A percentile compares a stretch with the other conserved stretches of the same genome.
phyloP scores from a whole-genome alignment of 2,797 vertebrate species.

The Chelon labrosus region DNA sequence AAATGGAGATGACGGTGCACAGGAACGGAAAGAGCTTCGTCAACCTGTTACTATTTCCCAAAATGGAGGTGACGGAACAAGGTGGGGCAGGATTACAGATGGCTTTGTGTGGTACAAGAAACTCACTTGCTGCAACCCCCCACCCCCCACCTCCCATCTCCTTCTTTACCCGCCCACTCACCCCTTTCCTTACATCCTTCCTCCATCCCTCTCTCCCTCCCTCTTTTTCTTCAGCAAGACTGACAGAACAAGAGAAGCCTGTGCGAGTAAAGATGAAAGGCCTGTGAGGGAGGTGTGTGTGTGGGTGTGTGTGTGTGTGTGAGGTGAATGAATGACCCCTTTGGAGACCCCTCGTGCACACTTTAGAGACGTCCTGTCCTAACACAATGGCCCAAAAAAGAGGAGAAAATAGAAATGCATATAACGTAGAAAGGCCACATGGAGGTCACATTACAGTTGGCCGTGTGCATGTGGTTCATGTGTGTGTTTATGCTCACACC shows the following conservation, averaged over 20 bases:
- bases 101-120: conserved; percentile 43
- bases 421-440: conserved; percentile 32
- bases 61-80: conserved; percentile 17
- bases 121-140: conserved; percentile 38
- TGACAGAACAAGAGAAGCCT: conserved; percentile 84
- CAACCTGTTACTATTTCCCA: conserved; percentile 58
- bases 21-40: conserved; percentile 11
- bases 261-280: conserved; percentile 85
- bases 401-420: conserved; percentile 30
- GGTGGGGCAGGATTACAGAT: conserved; percentile 9
- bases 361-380: conserved; percentile 35
- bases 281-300: conserved; percentile 66
- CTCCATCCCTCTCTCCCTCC: conserved; percentile 38
- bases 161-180: conserved; percentile 27
- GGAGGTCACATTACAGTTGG: conserved; percentile 28
- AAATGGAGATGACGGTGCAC: conserved; percentile 29
- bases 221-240: conserved; percentile 66
- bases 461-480: not conserved
- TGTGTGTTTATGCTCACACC: conserved; percentile 21
- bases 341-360: conserved; percentile 56
- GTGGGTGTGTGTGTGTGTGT: conserved; percentile 44
- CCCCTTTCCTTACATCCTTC: conserved; percentile 69
- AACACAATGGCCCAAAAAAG: conserved; percentile 54
- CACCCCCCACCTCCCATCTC: conserved; percentile 37
- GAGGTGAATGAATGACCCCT: conserved; percentile 79